These are phyloP conservation scores for Neoitamus cyanurus DNA, from an alignment of 2,888 invertebrate genomes.

Conservation along the genomic window DNA sequence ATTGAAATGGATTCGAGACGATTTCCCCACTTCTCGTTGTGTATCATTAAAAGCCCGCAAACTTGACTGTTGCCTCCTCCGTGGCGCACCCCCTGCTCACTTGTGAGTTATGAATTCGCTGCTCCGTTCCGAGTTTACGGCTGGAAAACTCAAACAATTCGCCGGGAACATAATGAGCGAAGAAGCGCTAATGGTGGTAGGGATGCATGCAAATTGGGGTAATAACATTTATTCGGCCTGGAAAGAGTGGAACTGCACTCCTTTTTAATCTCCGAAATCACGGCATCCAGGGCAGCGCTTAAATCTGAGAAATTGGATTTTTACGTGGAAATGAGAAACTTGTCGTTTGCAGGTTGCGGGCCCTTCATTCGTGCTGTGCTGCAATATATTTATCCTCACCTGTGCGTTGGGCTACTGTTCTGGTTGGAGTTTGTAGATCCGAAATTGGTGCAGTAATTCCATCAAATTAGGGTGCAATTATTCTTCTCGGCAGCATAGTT, in stretches of 20 bases:
- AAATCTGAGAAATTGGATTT: neutral
- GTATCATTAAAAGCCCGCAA: neutral
- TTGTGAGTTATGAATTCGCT: neutral
- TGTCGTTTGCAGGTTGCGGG: neutral
- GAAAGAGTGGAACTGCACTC: neutral
- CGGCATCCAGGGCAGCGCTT: neutral
- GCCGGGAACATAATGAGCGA: neutral
- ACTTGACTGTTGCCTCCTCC: neutral
- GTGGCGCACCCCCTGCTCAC: neutral
- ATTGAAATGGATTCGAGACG: conserved; percentile 4
- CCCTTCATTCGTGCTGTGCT: neutral
- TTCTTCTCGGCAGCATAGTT: neutral
- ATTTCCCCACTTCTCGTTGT: neutral
- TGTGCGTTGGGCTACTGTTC: neutral
- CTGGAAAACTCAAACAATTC: neutral
- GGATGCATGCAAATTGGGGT: neutral
- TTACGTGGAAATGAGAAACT: neutral
- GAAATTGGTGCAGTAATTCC: neutral
- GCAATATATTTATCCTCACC: neutral
- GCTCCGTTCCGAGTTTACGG: neutral
- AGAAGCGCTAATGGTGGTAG: neutral
- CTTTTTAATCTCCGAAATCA: neutral
- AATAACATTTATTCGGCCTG: neutral
- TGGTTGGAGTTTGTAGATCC: neutral
- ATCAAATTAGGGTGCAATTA: neutral